These are phyloP conservation scores for Ptychodera flava DNA, from an alignment of 35 echinoderm and acorn worm species.

Conservation along the genomic window DNA sequence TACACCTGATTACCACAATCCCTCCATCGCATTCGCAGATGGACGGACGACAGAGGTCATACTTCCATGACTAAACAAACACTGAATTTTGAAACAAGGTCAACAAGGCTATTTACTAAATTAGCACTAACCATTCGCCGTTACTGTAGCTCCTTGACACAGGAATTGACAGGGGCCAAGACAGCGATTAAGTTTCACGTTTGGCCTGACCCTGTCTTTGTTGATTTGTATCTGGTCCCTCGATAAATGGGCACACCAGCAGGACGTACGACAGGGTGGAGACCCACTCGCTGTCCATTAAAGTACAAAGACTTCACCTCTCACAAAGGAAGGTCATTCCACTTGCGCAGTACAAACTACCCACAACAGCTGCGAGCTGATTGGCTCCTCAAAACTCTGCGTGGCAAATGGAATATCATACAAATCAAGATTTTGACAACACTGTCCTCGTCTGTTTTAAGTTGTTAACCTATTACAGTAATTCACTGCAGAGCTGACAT, in stretches of 20 bases:
- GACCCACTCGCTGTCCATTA: too few relatives aligned
- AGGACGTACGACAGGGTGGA: background rate
- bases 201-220: background rate
- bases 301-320: too few relatives aligned
- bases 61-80: too few relatives aligned
- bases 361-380: background rate
- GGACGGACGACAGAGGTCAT: too few relatives aligned
- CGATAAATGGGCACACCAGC: background rate
- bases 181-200: background rate
- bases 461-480: background rate
- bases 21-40: too few relatives aligned
- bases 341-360: background rate
- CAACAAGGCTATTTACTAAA: too few relatives aligned
- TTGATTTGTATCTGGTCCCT: background rate
- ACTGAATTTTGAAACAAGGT: too few relatives aligned
- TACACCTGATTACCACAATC: too few relatives aligned
- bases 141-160: background rate
- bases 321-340: background rate
- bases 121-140: too few relatives aligned
- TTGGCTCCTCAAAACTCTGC: background rate
- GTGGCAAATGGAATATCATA: background rate
- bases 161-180: background rate
- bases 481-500: background rate
- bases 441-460: background rate
- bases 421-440: background rate